phyloP scores from a whole-genome alignment of 2,113 vertebrate genomes.

The Grus americana region DNA sequence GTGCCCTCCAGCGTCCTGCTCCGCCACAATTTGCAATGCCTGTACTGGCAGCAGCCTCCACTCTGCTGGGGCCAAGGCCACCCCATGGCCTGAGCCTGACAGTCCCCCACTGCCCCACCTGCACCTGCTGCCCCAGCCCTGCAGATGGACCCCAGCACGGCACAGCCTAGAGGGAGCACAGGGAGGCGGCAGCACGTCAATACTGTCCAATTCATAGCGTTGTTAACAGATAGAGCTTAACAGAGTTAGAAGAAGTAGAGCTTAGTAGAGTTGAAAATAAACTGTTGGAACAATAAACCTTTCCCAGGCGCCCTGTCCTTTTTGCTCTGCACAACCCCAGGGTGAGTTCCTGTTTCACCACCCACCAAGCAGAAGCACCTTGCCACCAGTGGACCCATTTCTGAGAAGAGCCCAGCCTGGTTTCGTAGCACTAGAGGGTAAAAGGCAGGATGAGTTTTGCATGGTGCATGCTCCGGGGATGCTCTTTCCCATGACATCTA shows the following conservation, averaged over 20 bases:
- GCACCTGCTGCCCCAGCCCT: background rate
- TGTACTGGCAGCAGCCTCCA: background rate
- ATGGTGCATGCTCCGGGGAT: too few relatives aligned
- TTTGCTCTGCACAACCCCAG: too few relatives aligned
- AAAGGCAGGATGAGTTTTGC: too few relatives aligned
- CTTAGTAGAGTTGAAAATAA: background rate
- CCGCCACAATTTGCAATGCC: fast-evolving
- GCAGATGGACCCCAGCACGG: fast-evolving
- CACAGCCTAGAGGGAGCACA: too few relatives aligned
- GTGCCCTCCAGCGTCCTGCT: background rate
- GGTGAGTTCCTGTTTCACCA: too few relatives aligned
- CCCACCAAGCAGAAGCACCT: too few relatives aligned
- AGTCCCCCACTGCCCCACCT: background rate
- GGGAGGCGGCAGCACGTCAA: background rate
- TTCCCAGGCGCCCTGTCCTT: too few relatives aligned
- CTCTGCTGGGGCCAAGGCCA: background rate
- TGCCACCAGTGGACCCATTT: too few relatives aligned
- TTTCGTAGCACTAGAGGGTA: too few relatives aligned
- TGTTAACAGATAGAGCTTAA: background rate
- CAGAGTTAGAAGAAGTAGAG: background rate
- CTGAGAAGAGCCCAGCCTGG: too few relatives aligned
- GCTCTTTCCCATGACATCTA: too few relatives aligned
- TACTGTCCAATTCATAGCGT: fast-evolving
- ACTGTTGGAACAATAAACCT: background rate
- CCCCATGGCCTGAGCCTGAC: background rate